Evolutionary conservation across 2,797 vertebrate species (phyloP), one percentile per base, ranked within the genome.

Genomic region (Philypnodon macrostomus): DNA sequence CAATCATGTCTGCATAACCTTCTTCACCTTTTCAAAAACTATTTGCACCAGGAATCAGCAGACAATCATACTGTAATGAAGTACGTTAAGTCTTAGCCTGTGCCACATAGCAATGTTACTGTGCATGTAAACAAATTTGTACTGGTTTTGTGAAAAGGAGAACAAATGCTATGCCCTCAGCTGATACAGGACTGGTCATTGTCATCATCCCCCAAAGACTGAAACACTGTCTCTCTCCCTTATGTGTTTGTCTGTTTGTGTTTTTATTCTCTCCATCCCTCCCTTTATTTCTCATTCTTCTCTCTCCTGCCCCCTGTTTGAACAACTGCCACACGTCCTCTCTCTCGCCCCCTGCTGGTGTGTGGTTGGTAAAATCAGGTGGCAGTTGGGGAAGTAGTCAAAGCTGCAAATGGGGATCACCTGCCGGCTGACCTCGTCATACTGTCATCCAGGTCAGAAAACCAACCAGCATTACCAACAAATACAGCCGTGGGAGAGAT

Each of bases 361-460:
- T 81, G 48, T 90, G 91, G 87, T 93, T 90, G 88, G 55, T 91
- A 80, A 87, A 69, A 73, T 91, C 94, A 91, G 96, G 92, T 99
- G 92, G 87, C 94, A 79, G 91, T 98, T 88, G 97, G 97, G 85
- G 97, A 99, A 89, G 93, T 99, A 91, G 95, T 99, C 84, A 94
- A 91, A 92, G 95, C 96, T 83, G 90, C 94, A 93, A 97, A 98
- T 85, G 95, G 96, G 92, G 95, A 99, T 33, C 95, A 99, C 82
- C 94, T 99, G 86, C 97, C 97, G 77, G 96, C 97, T 77, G 97
- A 99, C 88, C 94, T 99, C 93, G 94, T 98, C 95, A 95, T 98
- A 85, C 92, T 99, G 70, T 99, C 97, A 1, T 96, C 97, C 88
- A 99, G 97, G 97, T 99, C 89, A 98, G 97, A 88, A 91, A 88